These are phyloP conservation scores for Zaprionus lineosus DNA, from an alignment of 2,888 invertebrate species.

Conservation along the genomic window DNA sequence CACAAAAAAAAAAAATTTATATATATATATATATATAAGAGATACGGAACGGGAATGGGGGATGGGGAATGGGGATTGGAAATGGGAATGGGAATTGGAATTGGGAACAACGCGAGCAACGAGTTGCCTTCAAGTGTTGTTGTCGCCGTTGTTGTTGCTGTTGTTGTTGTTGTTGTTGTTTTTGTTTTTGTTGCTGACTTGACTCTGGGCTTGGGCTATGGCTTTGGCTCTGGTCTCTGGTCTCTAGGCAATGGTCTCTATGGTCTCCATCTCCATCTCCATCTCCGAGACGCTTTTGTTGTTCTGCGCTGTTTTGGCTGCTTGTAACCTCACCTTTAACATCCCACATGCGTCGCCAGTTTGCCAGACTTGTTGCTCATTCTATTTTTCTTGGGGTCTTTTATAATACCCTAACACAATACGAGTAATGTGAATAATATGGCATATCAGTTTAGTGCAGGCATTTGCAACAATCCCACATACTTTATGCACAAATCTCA, in stretches of 20 bases:
- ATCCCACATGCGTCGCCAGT: slow-evolving; percentile 78
- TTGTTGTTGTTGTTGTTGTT: slow-evolving; percentile 8
- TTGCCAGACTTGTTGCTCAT: slow-evolving; percentile 43
- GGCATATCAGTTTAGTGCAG: slow-evolving; percentile 3
- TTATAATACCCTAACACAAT: slow-evolving; percentile 38
- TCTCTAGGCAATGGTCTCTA: slow-evolving; percentile 38
- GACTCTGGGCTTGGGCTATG: slow-evolving; percentile 45
- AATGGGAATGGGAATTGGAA: slow-evolving; percentile 45
- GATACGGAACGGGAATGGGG: slow-evolving; percentile 27
- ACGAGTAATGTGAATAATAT: slow-evolving; percentile 17
- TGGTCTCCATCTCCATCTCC: slow-evolving; percentile 1
- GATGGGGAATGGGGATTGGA: slow-evolving; percentile 29
- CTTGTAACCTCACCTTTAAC: slow-evolving; percentile 80
- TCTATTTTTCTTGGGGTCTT: slow-evolving; percentile 40
- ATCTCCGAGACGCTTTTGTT: not conserved
- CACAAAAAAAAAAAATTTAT: not conserved
- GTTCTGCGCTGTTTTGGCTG: slow-evolving; percentile 42
- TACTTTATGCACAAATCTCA: too few species aligned
- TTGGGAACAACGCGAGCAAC: slow-evolving; percentile 76
- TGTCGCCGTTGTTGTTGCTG: not conserved
- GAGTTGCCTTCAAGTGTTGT: slow-evolving; percentile 21
- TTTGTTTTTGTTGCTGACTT: slow-evolving; percentile 11
- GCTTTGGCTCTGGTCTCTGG: slow-evolving; percentile 31
- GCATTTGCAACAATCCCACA: not conserved
- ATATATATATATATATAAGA: slow-evolving; percentile 40